Percentiles rank a stretch among this genome's conserved stretches.
Conservation (phyloP, 1,140 invertebrate genomes). For the Oedothorax gibbosus region DNA sequence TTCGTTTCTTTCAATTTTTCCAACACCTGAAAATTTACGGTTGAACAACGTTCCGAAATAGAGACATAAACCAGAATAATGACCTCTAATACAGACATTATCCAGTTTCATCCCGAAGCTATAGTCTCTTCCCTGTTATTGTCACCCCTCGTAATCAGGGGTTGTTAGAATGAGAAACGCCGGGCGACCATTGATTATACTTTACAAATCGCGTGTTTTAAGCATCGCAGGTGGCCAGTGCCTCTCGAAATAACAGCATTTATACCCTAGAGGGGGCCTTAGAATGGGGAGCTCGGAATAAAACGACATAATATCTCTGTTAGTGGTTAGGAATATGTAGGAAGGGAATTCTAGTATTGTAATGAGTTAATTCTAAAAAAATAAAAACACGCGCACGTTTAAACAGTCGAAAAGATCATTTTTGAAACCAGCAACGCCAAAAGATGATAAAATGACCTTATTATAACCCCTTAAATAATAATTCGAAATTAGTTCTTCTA, state of each 20-base stretch:
- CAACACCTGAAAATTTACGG: neutral
- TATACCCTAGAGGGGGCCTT: slow-evolving; percentile 5
- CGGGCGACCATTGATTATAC: slow-evolving; percentile 21
- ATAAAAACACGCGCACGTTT: too few species aligned
- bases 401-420: too few species aligned
- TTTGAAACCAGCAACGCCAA: too few species aligned
- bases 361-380: too few species aligned
- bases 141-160: slow-evolving; percentile 29
- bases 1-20: neutral
- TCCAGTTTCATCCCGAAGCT: slow-evolving; percentile 5
- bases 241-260: slow-evolving; percentile 16
- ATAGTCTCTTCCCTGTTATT: slow-evolving; percentile 13
- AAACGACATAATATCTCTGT: slow-evolving; percentile 21
- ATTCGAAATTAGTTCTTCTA: too few species aligned
- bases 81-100: slow-evolving; percentile 50
- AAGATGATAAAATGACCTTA: too few species aligned
- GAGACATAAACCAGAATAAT: slow-evolving; percentile 41
- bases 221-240: slow-evolving; percentile 16
- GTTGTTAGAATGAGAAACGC: slow-evolving; percentile 39
- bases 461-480: too few species aligned
- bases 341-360: neutral
- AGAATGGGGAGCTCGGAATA: neutral
- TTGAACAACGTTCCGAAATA: slow-evolving; percentile 15
- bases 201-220: slow-evolving; percentile 21
- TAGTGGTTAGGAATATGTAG: neutral